Percentiles rank a stretch among this genome's conserved stretches.
phyloP scores from a whole-genome alignment of 2,113 vertebrate genomes.

The Crypturellus undulatus region DNA sequence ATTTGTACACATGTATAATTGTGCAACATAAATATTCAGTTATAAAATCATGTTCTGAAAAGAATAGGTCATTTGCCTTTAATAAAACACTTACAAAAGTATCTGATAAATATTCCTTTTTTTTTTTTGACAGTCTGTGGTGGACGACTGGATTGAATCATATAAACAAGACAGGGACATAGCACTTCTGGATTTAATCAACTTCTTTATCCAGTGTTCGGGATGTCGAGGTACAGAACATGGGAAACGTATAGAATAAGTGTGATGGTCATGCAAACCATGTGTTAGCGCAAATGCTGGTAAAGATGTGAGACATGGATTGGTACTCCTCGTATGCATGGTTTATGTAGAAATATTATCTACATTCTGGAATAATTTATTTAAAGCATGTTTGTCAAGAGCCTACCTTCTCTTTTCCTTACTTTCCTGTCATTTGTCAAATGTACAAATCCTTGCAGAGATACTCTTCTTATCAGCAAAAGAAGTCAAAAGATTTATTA shows the following conservation, averaged over 20 bases:
- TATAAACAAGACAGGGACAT: constrained; percentile 99
- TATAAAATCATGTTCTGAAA: constrained; percentile 29
- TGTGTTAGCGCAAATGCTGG: constrained; percentile 21
- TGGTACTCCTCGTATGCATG: neutral
- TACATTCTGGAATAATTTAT: neutral
- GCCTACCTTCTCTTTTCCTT: neutral
- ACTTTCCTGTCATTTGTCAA: constrained; percentile 1
- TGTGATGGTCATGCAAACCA: neutral
- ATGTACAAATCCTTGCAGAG: constrained; percentile 7
- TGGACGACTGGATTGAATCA: constrained; percentile 99
- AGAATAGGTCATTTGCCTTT: constrained; percentile 49
- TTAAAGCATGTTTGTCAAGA: constrained; percentile 33
- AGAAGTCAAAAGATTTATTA: neutral
- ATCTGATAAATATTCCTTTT: constrained; percentile 70
- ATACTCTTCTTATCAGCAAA: neutral
- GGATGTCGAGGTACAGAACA: constrained; percentile 94
- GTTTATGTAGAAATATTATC: neutral
- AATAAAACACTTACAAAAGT: constrained; percentile 46
- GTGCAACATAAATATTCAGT: constrained; percentile 41
- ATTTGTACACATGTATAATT: constrained; percentile 15
- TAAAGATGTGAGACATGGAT: neutral
- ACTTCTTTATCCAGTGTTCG: constrained; percentile 99
- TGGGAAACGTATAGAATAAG: constrained; percentile 62
- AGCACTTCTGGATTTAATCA: constrained; percentile 98
- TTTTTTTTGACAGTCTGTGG: constrained; percentile 88